Evolutionary conservation across 2,888 invertebrate genomes (phyloP).

Genomic region (Esperia sulphurella): DNA sequence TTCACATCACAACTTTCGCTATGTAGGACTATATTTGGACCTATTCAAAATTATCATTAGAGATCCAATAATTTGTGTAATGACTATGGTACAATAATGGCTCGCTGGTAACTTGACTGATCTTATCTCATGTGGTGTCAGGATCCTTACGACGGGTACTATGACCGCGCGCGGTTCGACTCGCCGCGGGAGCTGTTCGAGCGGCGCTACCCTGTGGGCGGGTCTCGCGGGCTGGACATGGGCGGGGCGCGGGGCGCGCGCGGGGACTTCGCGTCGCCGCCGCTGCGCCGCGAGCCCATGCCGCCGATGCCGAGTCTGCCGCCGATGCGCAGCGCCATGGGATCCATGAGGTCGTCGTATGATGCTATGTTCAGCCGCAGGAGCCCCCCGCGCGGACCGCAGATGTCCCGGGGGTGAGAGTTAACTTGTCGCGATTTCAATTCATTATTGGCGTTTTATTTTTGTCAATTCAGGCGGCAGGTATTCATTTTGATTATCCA

Average conservation of each 20-base stretch:
- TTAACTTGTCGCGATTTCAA: constrained; percentile 7
- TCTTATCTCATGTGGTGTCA: constrained; percentile 31
- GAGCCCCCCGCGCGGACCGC: constrained; percentile 83
- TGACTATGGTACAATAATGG: no score
- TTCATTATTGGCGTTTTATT: no score
- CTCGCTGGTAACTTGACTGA: neutral
- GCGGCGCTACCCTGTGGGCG: constrained; percentile 85
- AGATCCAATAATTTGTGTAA: neutral
- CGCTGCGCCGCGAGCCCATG: constrained; percentile 87
- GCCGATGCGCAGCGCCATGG: constrained; percentile 79
- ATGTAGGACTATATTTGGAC: neutral
- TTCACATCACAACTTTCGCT: no score
- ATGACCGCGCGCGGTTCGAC: constrained; percentile 87
- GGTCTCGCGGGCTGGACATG: constrained; percentile 74
- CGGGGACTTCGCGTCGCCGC: constrained; percentile 85
- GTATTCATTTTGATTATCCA: no score
- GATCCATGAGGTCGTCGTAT: constrained; percentile 85
- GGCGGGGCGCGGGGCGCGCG: constrained; percentile 75
- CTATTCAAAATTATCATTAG: no score
- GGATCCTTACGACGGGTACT: constrained; percentile 89
- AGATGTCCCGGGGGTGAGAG: constrained; percentile 75
- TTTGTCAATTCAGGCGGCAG: no score
- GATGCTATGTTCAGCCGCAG: constrained; percentile 91
- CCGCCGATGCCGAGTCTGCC: constrained; percentile 88
- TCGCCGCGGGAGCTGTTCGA: constrained; percentile 90